Evolutionary conservation across 2,888 invertebrate genomes (phyloP).

Genomic region (Oscheius sp.): DNA sequence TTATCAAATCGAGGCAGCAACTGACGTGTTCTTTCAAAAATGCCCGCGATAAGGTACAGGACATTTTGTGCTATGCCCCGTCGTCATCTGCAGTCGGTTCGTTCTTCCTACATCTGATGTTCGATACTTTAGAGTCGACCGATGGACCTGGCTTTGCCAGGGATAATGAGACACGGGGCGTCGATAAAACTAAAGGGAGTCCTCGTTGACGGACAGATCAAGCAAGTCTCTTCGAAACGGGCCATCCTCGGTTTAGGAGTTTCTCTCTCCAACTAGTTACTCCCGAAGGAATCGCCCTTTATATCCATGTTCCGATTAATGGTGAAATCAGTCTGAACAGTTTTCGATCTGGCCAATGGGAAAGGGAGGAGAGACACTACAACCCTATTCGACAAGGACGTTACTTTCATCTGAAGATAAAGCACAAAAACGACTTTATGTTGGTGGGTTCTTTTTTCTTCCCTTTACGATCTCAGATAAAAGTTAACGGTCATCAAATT

Average conservation of each 20-base stretch:
- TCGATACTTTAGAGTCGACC: neutral
- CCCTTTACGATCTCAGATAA: neutral
- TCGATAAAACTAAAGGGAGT: constrained; percentile 4
- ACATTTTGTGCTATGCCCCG: constrained; percentile 3
- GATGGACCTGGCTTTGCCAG: constrained; percentile 14
- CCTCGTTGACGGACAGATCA: neutral
- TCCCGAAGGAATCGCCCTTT: constrained; percentile 3
- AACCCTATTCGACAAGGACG: neutral
- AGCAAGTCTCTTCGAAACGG: neutral
- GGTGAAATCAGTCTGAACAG: constrained; percentile 18
- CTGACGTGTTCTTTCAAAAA: no score
- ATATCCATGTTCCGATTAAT: neutral
- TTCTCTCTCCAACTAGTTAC: constrained; percentile 12
- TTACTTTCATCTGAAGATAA: constrained; percentile 6
- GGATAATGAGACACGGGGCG: neutral
- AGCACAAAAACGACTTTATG: constrained; percentile 1
- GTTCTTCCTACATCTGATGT: neutral
- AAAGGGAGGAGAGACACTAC: neutral
- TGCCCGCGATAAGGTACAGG: neutral
- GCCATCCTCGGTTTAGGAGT: neutral
- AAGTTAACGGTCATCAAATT: constrained; percentile 10
- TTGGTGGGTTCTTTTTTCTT: neutral
- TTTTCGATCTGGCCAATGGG: constrained; percentile 5
- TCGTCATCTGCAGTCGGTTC: neutral
- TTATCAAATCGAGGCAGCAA: no score